Evolutionary conservation across 64 coral and sea anemone genomes (phyloP), one percentile per base, ranked within the genome.

Genomic region (Pocillopora damicornis): DNA sequence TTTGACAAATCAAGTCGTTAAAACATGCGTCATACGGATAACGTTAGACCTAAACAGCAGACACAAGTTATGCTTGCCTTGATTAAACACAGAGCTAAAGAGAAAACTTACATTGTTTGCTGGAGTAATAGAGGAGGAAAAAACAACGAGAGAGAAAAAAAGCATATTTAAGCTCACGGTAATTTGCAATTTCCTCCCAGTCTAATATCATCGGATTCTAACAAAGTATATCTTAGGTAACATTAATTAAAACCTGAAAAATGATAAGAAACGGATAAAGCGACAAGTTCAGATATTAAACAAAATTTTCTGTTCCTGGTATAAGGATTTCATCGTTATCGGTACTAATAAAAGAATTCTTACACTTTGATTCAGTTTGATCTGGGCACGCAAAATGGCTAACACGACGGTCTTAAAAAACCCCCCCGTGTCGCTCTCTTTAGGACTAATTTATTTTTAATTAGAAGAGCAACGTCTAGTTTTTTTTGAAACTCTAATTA

Each of bases 401-500:
- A 68, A 51, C 38, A 56, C 15, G 20, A 45, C 69, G 58, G 81
- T 73, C 81, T 22, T 68, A 73, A 72, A 56, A 51, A 20, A 57
- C 20, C 42, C 20, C 30, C 38, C 75, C 22, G 64, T 85, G 81
- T 72, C 51, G 9, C 63, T 85, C 57, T 37, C 64, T 58, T 67
- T 58, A 23, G 71, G 63, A 38, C 56, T 85, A 66, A 85, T 85
- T 72, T 65, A 85, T 59, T 85, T 85, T 85, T 85, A 85, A 85
- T 85, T 85, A 85, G 63, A 66, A 85, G 18, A 72, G 81, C 51
- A 85, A 85, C 81, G 81, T 85, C 22, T 72, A 72, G 80, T 45
- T 85, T 72, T 51, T 51, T 83, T 79, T 73, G 42, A 25, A 85
- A 56, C 65, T 85, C 38, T 85, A 85, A 85, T 85, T 85, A 85